Evolutionary conservation across 2,888 invertebrate genomes (phyloP).

Genomic region (Nematopogon swammerdamellus): DNA sequence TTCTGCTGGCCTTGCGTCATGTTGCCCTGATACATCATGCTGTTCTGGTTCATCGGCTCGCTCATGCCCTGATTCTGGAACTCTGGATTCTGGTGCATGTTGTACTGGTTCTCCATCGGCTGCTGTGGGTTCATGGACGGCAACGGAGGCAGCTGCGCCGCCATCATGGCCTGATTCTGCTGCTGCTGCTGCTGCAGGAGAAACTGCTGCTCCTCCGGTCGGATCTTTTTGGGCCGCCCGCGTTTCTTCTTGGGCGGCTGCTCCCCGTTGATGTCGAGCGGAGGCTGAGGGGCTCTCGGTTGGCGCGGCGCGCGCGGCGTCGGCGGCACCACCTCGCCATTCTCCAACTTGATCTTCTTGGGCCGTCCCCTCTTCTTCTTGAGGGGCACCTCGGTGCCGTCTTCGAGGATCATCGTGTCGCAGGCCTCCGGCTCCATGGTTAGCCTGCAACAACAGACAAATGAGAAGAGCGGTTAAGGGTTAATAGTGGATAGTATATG

Average conservation of each 20-base stretch:
- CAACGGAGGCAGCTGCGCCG: constrained; percentile 22
- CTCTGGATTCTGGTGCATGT: constrained; percentile 14
- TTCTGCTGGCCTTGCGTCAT: constrained; percentile 1
- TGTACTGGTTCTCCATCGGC: constrained; percentile 17
- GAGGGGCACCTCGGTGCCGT: constrained; percentile 65
- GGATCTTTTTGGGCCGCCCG: constrained; percentile 84
- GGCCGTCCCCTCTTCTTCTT: constrained; percentile 91
- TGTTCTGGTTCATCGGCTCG: constrained; percentile 6
- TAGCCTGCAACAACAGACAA: constrained; percentile 28
- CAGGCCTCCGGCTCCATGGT: constrained; percentile 52
- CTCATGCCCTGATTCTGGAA: not conserved
- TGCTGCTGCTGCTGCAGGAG: constrained; percentile 41
- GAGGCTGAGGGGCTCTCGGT: constrained; percentile 30
- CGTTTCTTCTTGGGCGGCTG: constrained; percentile 80
- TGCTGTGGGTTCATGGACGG: constrained; percentile 21
- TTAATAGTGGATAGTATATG: not conserved
- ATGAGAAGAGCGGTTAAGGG: not conserved
- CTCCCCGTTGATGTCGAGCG: constrained; percentile 26
- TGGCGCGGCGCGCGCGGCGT: constrained; percentile 47
- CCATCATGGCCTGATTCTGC: constrained; percentile 14
- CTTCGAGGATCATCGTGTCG: constrained; percentile 55
- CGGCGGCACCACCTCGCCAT: constrained; percentile 61
- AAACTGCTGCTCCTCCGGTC: constrained; percentile 61
- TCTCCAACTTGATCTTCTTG: constrained; percentile 73
- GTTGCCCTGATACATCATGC: constrained; percentile 14